These are phyloP conservation scores for Panulirus ornatus DNA, from an alignment of 1,140 invertebrate genomes.

Conservation along the genomic window DNA sequence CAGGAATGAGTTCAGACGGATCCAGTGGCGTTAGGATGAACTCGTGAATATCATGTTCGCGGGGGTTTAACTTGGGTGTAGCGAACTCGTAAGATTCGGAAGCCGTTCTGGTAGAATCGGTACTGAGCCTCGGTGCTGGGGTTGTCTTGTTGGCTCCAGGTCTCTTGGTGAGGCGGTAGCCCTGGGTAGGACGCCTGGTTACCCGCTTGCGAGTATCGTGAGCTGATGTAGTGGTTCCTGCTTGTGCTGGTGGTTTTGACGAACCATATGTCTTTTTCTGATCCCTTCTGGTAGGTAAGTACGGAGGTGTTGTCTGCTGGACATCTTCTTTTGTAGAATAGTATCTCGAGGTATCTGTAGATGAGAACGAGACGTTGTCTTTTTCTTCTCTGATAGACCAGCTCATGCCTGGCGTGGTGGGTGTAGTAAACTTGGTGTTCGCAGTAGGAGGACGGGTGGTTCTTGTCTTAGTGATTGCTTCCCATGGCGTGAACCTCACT, in stretches of 20 bases:
- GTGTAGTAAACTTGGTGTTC: not conserved
- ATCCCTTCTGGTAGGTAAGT: not conserved
- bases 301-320: not conserved
- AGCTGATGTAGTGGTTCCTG: not conserved
- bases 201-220: not conserved
- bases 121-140: not conserved
- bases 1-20: slow-evolving; percentile 46
- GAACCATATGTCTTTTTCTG: not conserved
- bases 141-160: not conserved
- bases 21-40: slow-evolving; percentile 55
- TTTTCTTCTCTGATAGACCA: not conserved
- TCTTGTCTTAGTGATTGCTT: not conserved
- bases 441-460: not conserved
- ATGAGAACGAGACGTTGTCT: not conserved
- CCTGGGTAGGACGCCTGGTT: not conserved
- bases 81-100: slow-evolving; percentile 51
- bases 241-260: not conserved
- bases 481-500: not conserved
- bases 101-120: not conserved
- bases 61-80: slow-evolving; percentile 36
- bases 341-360: not conserved
- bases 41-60: slow-evolving; percentile 39
- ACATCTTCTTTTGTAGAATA: not conserved
- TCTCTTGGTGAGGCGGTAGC: not conserved
- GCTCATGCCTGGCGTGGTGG: not conserved